A percentile compares a stretch with the other conserved stretches of the same genome.
Conservation (phyloP, 1,140 invertebrate species). For the Apis dorsata region DNA sequence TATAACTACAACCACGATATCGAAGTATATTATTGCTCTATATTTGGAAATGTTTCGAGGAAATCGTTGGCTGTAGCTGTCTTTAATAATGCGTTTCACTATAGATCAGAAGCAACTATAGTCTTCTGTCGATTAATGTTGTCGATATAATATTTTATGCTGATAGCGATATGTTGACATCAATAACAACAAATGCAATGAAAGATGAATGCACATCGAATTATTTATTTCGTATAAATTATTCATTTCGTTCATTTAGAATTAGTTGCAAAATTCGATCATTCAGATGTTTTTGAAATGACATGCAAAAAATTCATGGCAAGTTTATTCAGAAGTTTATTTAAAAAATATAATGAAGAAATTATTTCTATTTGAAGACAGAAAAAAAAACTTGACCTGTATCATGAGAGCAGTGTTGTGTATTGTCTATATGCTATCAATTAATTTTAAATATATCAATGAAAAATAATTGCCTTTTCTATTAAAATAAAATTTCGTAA, state of each 20-base stretch:
- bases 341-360: background rate
- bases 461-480: conserved; percentile 26
- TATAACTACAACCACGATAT: conserved; percentile 7
- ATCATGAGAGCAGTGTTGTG: conserved; percentile 39
- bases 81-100: background rate
- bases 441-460: conserved; percentile 52
- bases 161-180: conserved; percentile 7
- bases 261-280: conserved; percentile 1
- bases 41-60: conserved; percentile 3
- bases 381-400: conserved; percentile 27
- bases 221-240: conserved; percentile 21
- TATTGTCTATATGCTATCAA: conserved; percentile 29
- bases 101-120: background rate
- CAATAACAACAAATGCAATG: background rate
- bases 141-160: background rate
- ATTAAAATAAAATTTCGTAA: background rate
- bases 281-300: background rate
- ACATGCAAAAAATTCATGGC: background rate
- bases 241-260: conserved; percentile 2
- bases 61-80: background rate
- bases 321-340: no score
- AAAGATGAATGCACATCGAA: conserved; percentile 11
- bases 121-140: background rate
- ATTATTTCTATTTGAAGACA: conserved; percentile 2
- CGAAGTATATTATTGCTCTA: background rate